Evolutionary conservation across 2,113 vertebrate species (phyloP), one percentile per base, ranked within the genome.

Genomic region (Caracal caracal): DNA sequence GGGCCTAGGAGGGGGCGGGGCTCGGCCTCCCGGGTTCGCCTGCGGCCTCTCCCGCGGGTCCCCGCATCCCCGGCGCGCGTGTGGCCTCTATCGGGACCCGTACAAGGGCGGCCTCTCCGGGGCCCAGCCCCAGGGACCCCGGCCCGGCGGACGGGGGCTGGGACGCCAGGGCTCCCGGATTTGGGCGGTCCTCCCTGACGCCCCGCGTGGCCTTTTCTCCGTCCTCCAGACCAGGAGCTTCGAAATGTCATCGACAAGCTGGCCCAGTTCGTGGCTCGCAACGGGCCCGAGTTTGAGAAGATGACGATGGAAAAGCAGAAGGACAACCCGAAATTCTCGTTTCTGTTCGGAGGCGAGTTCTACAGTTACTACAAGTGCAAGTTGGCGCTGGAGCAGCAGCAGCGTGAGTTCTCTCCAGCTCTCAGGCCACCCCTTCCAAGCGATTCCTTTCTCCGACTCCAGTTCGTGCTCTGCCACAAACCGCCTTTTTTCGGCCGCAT

Each of bases 291-390:
- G 97, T 99, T 99, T 96, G 99, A 99, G 98, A 99, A 99, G 98
- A 99, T 99, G 99, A 99, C 99, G 6, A 99, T 99, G 99, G 99
- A 99, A 98, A 99, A 99, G 97, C 99, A 99, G 98, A 99, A 99
- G 97, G 99, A 99, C 97, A 99, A 99, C 96, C 99, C 99, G 0
- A 99, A 99, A 95, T 99, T 99, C 98, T 99, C 99, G 24, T 99
- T 99, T 95, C 99, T 99, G 15, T 99, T 99, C 73, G 99, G 99
- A 28, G 99, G 99, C 20, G 99, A 99, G 24, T 99, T 99, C 98
- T 99, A 99, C 95, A 99, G 99, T 97, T 99, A 99, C 98, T 99
- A 99, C 99, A 99, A 99, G 98, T 99, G 99, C 98, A 99, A 99
- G 98, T 98, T 99, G 97, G 98, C 99, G 6, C 98, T 99, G 97